Base-by-base conservation (phyloP, 2,888 invertebrate species). In the Dasysyrphus albostriatus region DNA sequence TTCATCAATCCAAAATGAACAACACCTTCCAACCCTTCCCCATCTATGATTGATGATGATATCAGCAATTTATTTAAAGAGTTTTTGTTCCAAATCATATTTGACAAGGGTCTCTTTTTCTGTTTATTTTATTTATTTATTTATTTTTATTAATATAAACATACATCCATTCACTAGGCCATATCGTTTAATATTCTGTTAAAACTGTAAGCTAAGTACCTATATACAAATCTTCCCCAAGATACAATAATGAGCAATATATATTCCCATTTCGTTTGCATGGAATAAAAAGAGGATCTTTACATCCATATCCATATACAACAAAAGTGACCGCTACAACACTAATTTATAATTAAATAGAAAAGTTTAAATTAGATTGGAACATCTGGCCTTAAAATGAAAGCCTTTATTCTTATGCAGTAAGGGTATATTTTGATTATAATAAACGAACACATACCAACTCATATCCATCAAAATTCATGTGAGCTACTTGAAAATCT, bases 291-390 rank as follows among this genome's bases (percentile, higher is more conserved):
- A 59, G n/a, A n/a, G 54, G 61, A 42, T 61, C 61, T 14, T 42
- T 19, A 19, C 19, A 19, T 37, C 9, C 12, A 12, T 29, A 49
- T 19, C 19, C 5, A 10, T 37, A 39, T 24, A 54, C 70, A 69
- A 54, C n/a, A 78, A 51, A 61, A 78, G 49, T 74, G 84, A 70
- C 82, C 82, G 81, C 77, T 74, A 77, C 77, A 81, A 81, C 74
- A 81, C 77, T 77, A 74, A 85, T 85, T 85, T 81, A 85, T 85
- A 87, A 87, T 87, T 87, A 87, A 87, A 87, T 83, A 72, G 78
- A 75, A 87, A 87, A 87, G 78, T 87, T 87, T 78, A 83, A 87
- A 87, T 87, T 87, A 87, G 87, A 87, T 83, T 87, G 65, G 14
- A 76, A 72, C 76, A 81, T 85, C 75, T 81, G 84, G 67, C 39